Base-by-base conservation (phyloP, 1,140 invertebrate species). In the Heliothis virescens region DNA sequence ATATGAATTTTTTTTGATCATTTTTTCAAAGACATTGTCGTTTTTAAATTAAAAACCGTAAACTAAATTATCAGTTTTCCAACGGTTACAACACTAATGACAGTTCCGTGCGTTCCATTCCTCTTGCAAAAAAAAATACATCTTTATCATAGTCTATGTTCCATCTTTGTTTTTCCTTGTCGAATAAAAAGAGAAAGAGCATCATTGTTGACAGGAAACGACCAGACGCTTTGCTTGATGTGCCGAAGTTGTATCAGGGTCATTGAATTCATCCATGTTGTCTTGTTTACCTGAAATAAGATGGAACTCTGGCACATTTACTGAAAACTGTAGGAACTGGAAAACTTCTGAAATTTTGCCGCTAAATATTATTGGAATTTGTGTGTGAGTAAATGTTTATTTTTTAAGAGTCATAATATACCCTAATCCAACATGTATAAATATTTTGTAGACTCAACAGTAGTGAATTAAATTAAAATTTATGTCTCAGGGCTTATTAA, bases 291-390 rank as follows among this genome's bases (percentile, higher is more conserved):
- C 34, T 72, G 48, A 81, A 77, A 29, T 57, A 75, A 87, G 83
- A 84, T 89, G 67, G 86, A 89, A 89, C 87, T 81, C 63, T 89
- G 79, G 79, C 86, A 83, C 11, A 86, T 82, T 74, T 85, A 83
- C 34, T 76, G 41, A 71, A 60, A 67, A 59, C 79, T 71, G 13
- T 50, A 26, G 26, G 48, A 15, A 15, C 12, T 52, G 48, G n/a
- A n/a, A 71, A 53, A 47, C 26, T n/a, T 0, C 21, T 10, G 11
- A 53, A 50, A 9, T 53, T 26, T 41, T 41, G 34, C 34, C 18
- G 13, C 48, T 52, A 4, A 50, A 18, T 67, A 47, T 50, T 5
- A 26, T 21, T 1, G 3, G 29, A 10, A 69, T 15, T 53, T 50
- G 21, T 52, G 12, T 71, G 21, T 15, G 26, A 60, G 21, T 60